phyloP scores from a whole-genome alignment of 2,113 vertebrate genomes.

The Corythaixoides concolor region DNA sequence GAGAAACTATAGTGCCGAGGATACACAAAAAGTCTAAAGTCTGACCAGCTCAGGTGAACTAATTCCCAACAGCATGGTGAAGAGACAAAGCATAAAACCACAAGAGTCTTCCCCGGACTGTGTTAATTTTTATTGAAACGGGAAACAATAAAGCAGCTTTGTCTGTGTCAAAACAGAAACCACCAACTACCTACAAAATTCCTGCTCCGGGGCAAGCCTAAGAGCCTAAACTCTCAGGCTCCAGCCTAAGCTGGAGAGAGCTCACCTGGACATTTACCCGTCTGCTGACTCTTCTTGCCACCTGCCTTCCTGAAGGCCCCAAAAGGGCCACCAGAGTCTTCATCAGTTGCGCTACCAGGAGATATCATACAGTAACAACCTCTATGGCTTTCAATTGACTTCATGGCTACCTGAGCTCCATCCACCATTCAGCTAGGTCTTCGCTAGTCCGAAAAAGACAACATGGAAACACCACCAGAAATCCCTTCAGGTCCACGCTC shows the following conservation, averaged over 20 bases:
- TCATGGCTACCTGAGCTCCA: rapidly evolving
- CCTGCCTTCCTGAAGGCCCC: not conserved
- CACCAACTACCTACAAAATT: not conserved
- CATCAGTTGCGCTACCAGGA: not conserved
- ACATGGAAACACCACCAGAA: not conserved
- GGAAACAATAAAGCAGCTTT: not conserved
- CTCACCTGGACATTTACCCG: not conserved
- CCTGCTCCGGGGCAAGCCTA: not conserved
- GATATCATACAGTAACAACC: rapidly evolving
- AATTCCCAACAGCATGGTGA: not conserved
- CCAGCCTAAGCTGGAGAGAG: not conserved
- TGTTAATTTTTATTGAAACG: not conserved
- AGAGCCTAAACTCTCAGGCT: not conserved
- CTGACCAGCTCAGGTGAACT: not conserved
- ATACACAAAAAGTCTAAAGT: not conserved
- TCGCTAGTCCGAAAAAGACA: not conserved
- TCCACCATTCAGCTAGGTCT: not conserved
- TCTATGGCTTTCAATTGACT: not conserved
- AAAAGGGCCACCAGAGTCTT: not conserved
- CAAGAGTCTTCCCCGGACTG: rapidly evolving
- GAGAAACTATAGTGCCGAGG: rapidly evolving
- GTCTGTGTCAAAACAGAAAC: not conserved
- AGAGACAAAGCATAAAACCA: not conserved
- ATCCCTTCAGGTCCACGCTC: not conserved
- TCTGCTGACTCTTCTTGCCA: not conserved